Evolutionary conservation across 2,113 vertebrate species (phyloP).

Genomic region (Hyperopisus bebe): DNA sequence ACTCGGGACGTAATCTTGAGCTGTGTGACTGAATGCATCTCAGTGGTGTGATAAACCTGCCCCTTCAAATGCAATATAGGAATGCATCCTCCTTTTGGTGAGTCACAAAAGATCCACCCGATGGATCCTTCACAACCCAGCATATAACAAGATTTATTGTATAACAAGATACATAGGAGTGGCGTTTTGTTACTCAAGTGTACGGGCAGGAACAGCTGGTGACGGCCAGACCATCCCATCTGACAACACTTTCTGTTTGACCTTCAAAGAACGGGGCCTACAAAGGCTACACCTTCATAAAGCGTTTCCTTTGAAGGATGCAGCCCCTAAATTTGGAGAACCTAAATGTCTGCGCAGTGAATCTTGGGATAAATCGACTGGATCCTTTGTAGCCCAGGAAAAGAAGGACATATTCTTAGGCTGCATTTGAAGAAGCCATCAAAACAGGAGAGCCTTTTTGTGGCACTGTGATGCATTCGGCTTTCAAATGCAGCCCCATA

Average conservation of each 20-base stretch:
- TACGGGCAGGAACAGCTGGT: not conserved
- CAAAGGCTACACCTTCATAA: not conserved
- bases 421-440: not conserved
- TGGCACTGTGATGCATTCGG: not conserved
- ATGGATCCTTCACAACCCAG: not conserved
- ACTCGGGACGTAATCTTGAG: too few species aligned
- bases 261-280: not conserved
- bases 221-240: not conserved
- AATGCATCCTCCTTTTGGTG: too few species aligned
- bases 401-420: not conserved
- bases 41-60: not conserved
- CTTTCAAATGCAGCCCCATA: too few species aligned
- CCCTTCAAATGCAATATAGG: too few species aligned
- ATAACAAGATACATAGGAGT: too few species aligned
- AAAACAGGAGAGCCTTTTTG: not conserved
- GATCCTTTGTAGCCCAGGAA: not conserved
- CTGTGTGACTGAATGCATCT: not conserved
- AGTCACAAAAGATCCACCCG: not conserved
- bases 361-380: not conserved
- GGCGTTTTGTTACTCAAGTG: not conserved
- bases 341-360: not conserved
- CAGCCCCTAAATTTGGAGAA: not conserved
- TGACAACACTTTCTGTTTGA: not conserved
- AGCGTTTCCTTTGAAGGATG: not conserved
- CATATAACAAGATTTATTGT: not conserved